Base-by-base conservation (phyloP, 2,797 vertebrate genomes). In the Eulemur albifrons region DNA sequence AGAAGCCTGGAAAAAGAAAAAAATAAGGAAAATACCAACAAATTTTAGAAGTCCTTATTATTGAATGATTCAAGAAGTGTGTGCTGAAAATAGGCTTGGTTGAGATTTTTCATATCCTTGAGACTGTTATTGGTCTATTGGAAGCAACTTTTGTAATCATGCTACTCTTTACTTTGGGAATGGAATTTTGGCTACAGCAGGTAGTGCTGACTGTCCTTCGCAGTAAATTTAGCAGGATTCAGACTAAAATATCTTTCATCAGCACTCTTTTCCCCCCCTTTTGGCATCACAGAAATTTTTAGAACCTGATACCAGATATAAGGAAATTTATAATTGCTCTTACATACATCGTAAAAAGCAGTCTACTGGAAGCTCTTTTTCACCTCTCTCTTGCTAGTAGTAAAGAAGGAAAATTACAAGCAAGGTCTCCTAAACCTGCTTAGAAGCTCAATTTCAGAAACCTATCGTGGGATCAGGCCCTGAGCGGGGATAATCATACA, bases 31-130 rank as follows among this genome's bases (percentile, higher is more conserved):
- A 95, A 89, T 54, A 70, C 3, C 11, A 91, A 20, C 35, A 63
- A 93, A 95, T 63, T 13, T 77, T 88, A 85, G 90, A 87, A 95
- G 13, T 63, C 20, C 30, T 95, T 48, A 86, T 54, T 90, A 69
- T 93, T 95, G 18, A 45, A 18, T 80, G 92, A 95, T 67, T 90
- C 15, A 82, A 91, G 40, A 79, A 50, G 7, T 65, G 6, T 43
- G 43, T 86, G 17, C 20, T 91, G 75, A 93, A 88, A 96, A 83
- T 86, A 73, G 38, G 13, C 43, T 85, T 45, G 48, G 2, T 73
- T 95, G 59, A 89, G 63, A 40, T 89, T 85, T 92, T 95, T 93
- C 52, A 18, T 57, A 45, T 32, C 45, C n/a, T 69, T 92, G 52
- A 79, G 76, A 25, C 14, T 79, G 38, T 38, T 40, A 57, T 43